These are phyloP conservation scores for Bryconaethiops microstoma DNA, from an alignment of 2,797 vertebrate species.

Conservation along the genomic window DNA sequence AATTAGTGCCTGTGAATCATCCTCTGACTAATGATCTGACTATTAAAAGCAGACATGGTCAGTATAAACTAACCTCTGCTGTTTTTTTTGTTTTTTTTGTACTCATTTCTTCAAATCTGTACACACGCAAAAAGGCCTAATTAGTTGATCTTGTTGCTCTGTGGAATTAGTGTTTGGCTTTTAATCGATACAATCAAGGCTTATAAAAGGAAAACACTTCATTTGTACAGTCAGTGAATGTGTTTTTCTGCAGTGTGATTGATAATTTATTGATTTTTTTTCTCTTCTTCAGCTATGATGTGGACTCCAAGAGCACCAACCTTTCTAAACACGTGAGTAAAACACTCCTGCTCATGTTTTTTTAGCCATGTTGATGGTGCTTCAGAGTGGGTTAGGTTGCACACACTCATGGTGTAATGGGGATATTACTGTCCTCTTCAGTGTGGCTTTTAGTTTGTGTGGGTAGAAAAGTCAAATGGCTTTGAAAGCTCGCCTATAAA, in stretches of 20 bases:
- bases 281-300: conserved; percentile 87
- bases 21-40: conserved; percentile 19
- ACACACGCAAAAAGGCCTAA: conserved; percentile 12
- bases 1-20: conserved; percentile 25
- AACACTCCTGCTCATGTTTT: conserved; percentile 2
- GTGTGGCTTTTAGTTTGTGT: neutral
- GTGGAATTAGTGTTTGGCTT: neutral
- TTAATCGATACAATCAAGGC: neutral
- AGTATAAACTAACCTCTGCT: neutral
- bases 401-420: neutral
- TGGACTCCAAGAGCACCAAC: conserved; percentile 96
- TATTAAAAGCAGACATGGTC: conserved; percentile 20
- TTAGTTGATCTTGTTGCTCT: conserved; percentile 3
- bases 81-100: neutral
- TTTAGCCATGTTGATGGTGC: neutral
- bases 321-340: conserved; percentile 96
- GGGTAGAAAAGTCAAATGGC: neutral
- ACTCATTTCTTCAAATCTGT: neutral
- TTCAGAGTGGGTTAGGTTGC: neutral
- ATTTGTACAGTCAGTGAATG: neutral
- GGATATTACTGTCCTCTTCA: neutral
- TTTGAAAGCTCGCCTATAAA: neutral
- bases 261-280: conserved; percentile 16
- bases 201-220: neutral
- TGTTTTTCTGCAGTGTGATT: neutral